A percentile compares a stretch with the other conserved stretches of the same genome.
Evolutionary conservation across 2,888 invertebrate species (phyloP).

Genomic region (Fragum fragum): DNA sequence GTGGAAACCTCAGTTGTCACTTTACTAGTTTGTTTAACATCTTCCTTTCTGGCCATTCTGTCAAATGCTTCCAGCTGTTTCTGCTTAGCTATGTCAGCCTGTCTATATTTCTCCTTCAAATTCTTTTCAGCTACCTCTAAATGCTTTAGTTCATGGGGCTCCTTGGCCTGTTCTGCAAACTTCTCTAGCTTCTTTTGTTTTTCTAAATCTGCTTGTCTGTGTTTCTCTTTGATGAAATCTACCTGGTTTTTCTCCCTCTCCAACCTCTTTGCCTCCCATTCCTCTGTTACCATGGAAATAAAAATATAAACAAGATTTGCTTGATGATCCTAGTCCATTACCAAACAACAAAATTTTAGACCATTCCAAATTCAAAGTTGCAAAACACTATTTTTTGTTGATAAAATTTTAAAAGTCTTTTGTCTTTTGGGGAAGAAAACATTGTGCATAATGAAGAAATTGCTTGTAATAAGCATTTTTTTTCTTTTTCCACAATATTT

Average conservation of each 20-base stretch:
- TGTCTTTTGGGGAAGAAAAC: too few species aligned
- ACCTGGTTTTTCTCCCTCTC: conserved; percentile 72
- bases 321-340: too few species aligned
- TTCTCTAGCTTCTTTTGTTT: conserved; percentile 84
- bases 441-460: too few species aligned
- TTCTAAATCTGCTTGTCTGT: conserved; percentile 84
- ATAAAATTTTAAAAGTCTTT: too few species aligned
- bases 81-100: conserved; percentile 85
- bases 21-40: conserved; percentile 42
- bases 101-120: conserved; percentile 67
- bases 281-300: conserved; percentile 69
- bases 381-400: too few species aligned
- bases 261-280: conserved; percentile 74
- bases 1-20: conserved; percentile 50
- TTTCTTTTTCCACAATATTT: too few species aligned
- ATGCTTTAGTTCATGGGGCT: conserved; percentile 53
- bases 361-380: too few species aligned
- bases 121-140: conserved; percentile 54
- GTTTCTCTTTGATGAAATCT: conserved; percentile 74
- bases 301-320: not conserved
- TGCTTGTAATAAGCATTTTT: too few species aligned
- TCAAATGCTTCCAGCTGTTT: conserved; percentile 80
- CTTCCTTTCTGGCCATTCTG: conserved; percentile 64
- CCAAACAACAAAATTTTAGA: too few species aligned
- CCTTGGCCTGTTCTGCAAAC: conserved; percentile 83